Conservation (phyloP, 2,888 invertebrate genomes). For the Polietes domitor region DNA sequence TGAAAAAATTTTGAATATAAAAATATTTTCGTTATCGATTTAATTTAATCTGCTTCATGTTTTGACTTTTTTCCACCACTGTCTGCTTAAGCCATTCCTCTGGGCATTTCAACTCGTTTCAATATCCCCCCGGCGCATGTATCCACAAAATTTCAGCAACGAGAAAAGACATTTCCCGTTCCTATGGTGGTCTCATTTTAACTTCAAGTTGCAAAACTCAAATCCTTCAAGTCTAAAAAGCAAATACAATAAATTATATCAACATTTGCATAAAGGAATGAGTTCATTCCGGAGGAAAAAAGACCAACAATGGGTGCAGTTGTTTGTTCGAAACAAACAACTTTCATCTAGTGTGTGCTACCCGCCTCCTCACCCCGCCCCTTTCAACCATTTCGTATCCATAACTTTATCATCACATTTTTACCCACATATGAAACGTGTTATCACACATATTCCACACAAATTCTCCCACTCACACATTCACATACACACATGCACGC, state of each 20-base stretch:
- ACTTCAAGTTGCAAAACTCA: neutral
- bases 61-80: too few species aligned
- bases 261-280: conserved; percentile 14
- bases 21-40: too few species aligned
- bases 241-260: conserved; percentile 7
- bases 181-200: neutral
- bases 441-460: neutral
- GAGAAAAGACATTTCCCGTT: too few species aligned
- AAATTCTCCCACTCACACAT: neutral
- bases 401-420: neutral
- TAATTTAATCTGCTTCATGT: too few species aligned
- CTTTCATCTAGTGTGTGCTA: neutral
- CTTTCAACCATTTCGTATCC: too few species aligned
- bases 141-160: too few species aligned
- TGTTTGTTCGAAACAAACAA: neutral
- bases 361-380: too few species aligned
- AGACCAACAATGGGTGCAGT: neutral
- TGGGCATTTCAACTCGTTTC: too few species aligned
- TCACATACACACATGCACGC: neutral
- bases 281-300: neutral
- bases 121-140: too few species aligned
- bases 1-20: too few species aligned
- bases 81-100: too few species aligned
- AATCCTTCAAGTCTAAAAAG: neutral
- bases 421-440: neutral